These are phyloP conservation scores for Dicentrarchus labrax DNA, from an alignment of 2,113 vertebrate species.

Conservation along the genomic window DNA sequence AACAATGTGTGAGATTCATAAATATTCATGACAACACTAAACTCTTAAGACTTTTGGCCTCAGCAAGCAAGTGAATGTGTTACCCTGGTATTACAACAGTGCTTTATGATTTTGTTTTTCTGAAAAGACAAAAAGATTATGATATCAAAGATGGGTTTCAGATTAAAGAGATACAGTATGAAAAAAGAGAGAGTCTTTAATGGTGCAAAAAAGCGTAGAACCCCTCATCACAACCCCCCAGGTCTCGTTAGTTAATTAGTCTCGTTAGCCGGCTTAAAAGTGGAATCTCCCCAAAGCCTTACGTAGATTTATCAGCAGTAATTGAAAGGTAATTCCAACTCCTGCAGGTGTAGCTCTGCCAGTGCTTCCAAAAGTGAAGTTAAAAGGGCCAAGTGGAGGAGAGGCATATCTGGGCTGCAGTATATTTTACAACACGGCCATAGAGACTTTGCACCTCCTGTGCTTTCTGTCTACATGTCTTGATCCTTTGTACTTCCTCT, in stretches of 20 bases:
- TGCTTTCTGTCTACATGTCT: conserved; percentile 30
- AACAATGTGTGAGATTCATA: conserved; percentile 41
- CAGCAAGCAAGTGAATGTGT: conserved; percentile 6
- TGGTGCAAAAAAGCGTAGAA: conserved; percentile 27
- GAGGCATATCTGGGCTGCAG: conserved; percentile 14
- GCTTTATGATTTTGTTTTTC: conserved; percentile 6
- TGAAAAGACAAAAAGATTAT: conserved; percentile 20
- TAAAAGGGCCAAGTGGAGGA: conserved; percentile 50
- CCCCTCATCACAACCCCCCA: conserved; percentile 44
- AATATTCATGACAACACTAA: conserved; percentile 33
- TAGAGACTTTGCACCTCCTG: conserved; percentile 24
- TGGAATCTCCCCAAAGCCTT: conserved; percentile 74
- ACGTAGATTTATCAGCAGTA: conserved; percentile 73
- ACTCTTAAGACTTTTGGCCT: conserved; percentile 14
- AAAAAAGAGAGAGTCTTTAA: conserved; percentile 27
- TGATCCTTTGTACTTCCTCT: conserved; percentile 26
- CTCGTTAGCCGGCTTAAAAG: conserved; percentile 76
- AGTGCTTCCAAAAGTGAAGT: conserved; percentile 55
- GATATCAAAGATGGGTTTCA: conserved; percentile 40
- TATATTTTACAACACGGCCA: conserved; percentile 38
- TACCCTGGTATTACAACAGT: background rate
- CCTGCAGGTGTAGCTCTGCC: conserved; percentile 61
- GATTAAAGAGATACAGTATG: conserved; percentile 37
- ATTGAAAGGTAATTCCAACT: conserved; percentile 77
- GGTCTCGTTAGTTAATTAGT: conserved; percentile 77